Conservation (phyloP, 2,113 vertebrate species). For the Ameiurus melas region DNA sequence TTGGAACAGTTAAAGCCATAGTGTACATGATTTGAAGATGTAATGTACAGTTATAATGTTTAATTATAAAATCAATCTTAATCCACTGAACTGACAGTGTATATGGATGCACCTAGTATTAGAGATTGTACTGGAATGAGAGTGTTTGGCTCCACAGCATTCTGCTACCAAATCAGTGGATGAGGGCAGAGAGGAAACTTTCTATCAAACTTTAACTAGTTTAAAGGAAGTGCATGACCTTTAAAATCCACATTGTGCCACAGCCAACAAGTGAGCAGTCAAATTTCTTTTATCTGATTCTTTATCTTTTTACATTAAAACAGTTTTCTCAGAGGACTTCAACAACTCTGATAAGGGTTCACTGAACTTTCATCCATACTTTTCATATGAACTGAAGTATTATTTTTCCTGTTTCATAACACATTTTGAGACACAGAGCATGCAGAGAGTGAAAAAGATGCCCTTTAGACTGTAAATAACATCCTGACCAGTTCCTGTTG, state of each 20-base stretch:
- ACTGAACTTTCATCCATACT: not conserved
- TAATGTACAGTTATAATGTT: slow-evolving; percentile 6
- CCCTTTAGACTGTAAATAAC: slow-evolving; percentile 74
- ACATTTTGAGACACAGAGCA: slow-evolving; percentile 1
- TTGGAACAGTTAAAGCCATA: slow-evolving; percentile 51
- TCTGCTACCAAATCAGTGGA: slow-evolving; percentile 36
- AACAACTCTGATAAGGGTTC: not conserved
- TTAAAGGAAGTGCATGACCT: slow-evolving; percentile 27
- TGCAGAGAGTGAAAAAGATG: slow-evolving; percentile 49
- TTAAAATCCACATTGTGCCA: slow-evolving; percentile 26
- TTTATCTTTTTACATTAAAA: slow-evolving; percentile 23
- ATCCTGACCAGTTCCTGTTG: slow-evolving; percentile 56
- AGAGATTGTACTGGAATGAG: slow-evolving; percentile 8
- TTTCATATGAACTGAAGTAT: slow-evolving; percentile 5
- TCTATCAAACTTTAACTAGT: slow-evolving; percentile 34
- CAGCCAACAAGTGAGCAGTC: slow-evolving; percentile 29
- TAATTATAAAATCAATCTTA: slow-evolving; percentile 20
- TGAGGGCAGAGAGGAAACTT: slow-evolving; percentile 18
- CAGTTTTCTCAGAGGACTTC: not conserved
- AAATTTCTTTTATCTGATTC: not conserved
- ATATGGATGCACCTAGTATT: slow-evolving; percentile 27
- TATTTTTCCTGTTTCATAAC: not conserved
- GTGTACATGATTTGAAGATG: slow-evolving; percentile 24
- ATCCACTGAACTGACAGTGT: slow-evolving; percentile 24
- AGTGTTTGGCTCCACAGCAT: slow-evolving; percentile 18